Conservation (phyloP, 2,113 vertebrate species). For the Cynoglossus semilaevis region DNA sequence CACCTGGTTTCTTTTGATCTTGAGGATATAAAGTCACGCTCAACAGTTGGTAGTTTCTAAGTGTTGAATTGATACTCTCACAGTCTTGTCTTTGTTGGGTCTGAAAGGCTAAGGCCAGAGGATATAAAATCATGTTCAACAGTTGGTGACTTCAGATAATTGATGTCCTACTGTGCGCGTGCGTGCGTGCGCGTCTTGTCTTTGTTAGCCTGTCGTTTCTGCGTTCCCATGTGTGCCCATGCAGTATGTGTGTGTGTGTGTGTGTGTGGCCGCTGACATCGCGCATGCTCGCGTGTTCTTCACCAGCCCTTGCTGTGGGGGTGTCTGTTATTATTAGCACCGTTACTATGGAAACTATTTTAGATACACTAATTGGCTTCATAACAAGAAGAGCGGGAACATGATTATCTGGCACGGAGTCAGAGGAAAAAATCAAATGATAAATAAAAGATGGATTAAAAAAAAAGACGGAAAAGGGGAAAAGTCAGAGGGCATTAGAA, state of each 20-base stretch:
- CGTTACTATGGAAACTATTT: conserved; percentile 77
- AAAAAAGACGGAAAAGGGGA: conserved; percentile 12
- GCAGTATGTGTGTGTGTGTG: background rate
- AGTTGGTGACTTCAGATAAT: too few species aligned
- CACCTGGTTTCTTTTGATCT: too few species aligned
- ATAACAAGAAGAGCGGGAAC: conserved; percentile 68
- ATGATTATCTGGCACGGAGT: conserved; percentile 56
- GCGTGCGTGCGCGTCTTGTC: background rate
- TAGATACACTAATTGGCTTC: conserved; percentile 75
- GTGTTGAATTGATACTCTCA: too few species aligned
- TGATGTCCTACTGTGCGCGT: too few species aligned
- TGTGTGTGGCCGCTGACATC: background rate
- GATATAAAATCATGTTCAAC: too few species aligned
- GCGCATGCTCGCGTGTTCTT: conserved; percentile 20
- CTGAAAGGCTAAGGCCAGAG: too few species aligned
- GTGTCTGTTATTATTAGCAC: conserved; percentile 79
- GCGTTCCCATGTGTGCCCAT: background rate
- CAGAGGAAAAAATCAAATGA: conserved; percentile 25
- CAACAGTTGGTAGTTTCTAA: too few species aligned
- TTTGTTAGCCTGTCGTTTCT: conserved; percentile 13
- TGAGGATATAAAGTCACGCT: too few species aligned
- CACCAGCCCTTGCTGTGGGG: conserved; percentile 65
- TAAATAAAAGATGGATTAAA: conserved; percentile 22
- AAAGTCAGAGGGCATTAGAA: conserved; percentile 44
- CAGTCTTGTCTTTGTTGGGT: too few species aligned